Base-by-base conservation (phyloP, 2,113 vertebrate species). In the Ageneiosus marmoratus region DNA sequence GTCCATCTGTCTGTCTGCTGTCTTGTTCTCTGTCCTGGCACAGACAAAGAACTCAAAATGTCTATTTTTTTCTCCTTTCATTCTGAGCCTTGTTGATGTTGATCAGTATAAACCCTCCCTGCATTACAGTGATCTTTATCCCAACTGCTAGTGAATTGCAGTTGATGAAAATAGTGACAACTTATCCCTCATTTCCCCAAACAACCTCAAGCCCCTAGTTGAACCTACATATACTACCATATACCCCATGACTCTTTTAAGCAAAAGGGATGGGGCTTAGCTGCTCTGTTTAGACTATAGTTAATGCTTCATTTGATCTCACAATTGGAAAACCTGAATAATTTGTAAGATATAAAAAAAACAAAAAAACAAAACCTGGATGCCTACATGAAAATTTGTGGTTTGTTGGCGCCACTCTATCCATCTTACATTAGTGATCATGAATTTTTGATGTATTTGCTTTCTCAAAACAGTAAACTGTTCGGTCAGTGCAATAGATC, bases 11-110 rank as follows among this genome's bases (percentile, higher is more conserved):
- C n/a, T n/a, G n/a, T n/a, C n/a, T n/a, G n/a, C n/a, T n/a, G n/a
- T n/a, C n/a, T n/a, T 46, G 46, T 50, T 50, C 11, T 0, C 86
- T 85, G 48, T 89, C 37, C 5, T 41, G 37, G 37, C 60, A 4
- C 34, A 78, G 76, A 78, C 34, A 46, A 58, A 67, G 50, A 50
- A 16, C 24, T 46, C 10, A 50, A 24, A 3, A 67, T 65, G 44
- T 67, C 37, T 41, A 3, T 4, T 37, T n/a, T 53, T 32, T 65
- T 80, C 70, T 9, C n/a, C 15, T 24, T 44, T 80, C 34, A 44
- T 41, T 81, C 11, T 72, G 50, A 69, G 50, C 24, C 9, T 15
- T 8, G 7, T n/a, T 69, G 8, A 41, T 22, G 2, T 13, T 9
- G 44, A 16, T 51, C 27, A 32, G 27, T 32, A 18, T 32, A 53